Evolutionary conservation across 2,888 invertebrate genomes (phyloP).

Genomic region (Trachelus tabidus): DNA sequence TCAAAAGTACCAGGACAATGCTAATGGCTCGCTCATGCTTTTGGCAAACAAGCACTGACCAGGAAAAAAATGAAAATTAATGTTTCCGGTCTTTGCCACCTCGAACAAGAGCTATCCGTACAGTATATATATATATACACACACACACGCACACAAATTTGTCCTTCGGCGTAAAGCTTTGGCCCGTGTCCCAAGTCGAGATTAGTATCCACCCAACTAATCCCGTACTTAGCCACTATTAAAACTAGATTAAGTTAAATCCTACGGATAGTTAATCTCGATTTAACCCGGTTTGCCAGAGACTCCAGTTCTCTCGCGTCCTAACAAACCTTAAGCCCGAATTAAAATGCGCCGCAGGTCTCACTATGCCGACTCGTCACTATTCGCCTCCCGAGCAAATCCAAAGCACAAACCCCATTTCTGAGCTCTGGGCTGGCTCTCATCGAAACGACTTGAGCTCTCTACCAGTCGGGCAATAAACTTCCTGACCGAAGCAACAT

Average conservation of each 20-base stretch:
- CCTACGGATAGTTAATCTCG: slow-evolving; percentile 40
- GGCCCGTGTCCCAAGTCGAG: background rate
- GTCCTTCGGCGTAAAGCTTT: background rate
- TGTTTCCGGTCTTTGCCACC: background rate
- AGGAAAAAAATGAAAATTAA: background rate
- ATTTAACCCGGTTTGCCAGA: slow-evolving; percentile 38
- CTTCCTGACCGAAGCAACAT: background rate
- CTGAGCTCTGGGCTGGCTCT: background rate
- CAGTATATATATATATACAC: background rate
- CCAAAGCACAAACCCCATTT: background rate
- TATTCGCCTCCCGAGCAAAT: background rate
- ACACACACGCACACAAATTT: background rate
- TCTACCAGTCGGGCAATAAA: background rate
- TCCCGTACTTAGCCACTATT: slow-evolving; percentile 44
- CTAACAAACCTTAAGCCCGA: slow-evolving; percentile 52
- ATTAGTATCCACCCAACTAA: background rate
- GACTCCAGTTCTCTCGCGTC: background rate
- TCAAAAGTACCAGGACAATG: background rate
- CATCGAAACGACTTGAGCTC: background rate
- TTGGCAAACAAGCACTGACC: background rate
- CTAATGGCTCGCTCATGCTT: background rate
- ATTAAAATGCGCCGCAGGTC: slow-evolving; percentile 42
- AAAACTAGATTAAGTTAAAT: slow-evolving; percentile 48
- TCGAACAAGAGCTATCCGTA: background rate
- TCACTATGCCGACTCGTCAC: background rate